These are phyloP conservation scores for Syritta pipiens DNA, from an alignment of 2,888 invertebrate species.

Conservation along the genomic window DNA sequence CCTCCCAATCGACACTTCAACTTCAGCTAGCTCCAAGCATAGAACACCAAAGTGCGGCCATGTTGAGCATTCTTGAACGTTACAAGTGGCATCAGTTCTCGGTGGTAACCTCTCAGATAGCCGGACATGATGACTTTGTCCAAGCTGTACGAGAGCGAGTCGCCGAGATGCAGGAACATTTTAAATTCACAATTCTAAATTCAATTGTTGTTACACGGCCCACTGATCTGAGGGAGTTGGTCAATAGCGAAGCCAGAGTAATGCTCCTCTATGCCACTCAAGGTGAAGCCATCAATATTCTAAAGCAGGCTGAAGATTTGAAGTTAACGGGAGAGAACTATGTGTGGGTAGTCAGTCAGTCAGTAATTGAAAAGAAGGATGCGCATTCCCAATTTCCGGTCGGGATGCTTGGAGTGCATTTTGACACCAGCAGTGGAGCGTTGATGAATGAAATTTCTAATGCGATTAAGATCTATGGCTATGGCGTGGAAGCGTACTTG, in stretches of 20 bases:
- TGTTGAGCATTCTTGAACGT: constrained; percentile 95
- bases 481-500: constrained; percentile 92
- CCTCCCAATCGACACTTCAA: constrained; percentile 92
- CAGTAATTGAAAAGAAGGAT: constrained; percentile 91
- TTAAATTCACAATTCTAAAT: constrained; percentile 91
- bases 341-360: constrained; percentile 98
- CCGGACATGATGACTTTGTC: constrained; percentile 97
- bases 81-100: constrained; percentile 98
- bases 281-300: constrained; percentile 91
- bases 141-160: constrained; percentile 94
- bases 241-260: constrained; percentile 94
- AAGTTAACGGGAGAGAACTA: constrained; percentile 87
- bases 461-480: constrained; percentile 93
- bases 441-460: constrained; percentile 92
- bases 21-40: constrained; percentile 97
- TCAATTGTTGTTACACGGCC: constrained; percentile 90
- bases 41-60: constrained; percentile 96
- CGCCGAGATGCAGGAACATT: constrained; percentile 88
- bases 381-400: constrained; percentile 90
- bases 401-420: constrained; percentile 96
- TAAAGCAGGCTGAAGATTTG: constrained; percentile 80
- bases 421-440: constrained; percentile 91
- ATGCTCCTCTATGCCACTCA: constrained; percentile 94
- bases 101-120: constrained; percentile 95
- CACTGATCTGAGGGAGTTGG: constrained; percentile 88